Conservation (phyloP, 1,140 invertebrate genomes). For the Magallana ariakensis region DNA sequence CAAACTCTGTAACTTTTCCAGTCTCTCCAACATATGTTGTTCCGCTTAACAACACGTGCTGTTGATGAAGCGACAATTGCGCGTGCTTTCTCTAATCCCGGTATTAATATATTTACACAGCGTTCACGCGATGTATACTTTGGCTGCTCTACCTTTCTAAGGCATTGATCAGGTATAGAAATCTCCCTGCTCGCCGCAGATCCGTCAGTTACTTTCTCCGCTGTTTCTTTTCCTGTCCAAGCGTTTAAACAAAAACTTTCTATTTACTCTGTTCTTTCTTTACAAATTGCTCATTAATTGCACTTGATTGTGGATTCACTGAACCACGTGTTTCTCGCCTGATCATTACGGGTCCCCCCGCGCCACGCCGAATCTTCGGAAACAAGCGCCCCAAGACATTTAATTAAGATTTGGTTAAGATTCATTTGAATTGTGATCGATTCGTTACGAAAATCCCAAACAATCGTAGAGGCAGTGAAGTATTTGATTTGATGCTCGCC, state of each 20-base stretch:
- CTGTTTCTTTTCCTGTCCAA: not conserved
- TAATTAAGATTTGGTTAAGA: constrained; percentile 30
- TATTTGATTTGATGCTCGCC: not conserved
- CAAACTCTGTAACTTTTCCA: constrained; percentile 36
- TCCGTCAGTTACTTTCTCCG: not conserved
- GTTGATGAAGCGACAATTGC: constrained; percentile 33
- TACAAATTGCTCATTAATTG: constrained; percentile 24
- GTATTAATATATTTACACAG: constrained; percentile 10
- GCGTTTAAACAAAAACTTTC: not conserved
- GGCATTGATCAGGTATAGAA: constrained; percentile 16
- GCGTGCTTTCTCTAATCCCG: constrained; percentile 22
- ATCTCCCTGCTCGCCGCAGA: not conserved
- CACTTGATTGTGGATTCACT: constrained; percentile 6
- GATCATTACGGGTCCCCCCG: not conserved
- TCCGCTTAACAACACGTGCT: constrained; percentile 22
- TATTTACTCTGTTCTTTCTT: constrained; percentile 8
- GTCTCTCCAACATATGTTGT: constrained; percentile 12
- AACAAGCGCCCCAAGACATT: constrained; percentile 24
- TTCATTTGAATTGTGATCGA: constrained; percentile 23
- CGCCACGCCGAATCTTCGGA: not conserved
- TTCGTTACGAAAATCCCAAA: not conserved
- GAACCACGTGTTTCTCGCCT: not conserved
- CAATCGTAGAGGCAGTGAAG: not conserved
- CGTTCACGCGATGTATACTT: not conserved
- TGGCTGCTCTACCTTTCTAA: not conserved